Conservation (phyloP, 2,797 vertebrate species). For the Pangasius sanitwongsei region DNA sequence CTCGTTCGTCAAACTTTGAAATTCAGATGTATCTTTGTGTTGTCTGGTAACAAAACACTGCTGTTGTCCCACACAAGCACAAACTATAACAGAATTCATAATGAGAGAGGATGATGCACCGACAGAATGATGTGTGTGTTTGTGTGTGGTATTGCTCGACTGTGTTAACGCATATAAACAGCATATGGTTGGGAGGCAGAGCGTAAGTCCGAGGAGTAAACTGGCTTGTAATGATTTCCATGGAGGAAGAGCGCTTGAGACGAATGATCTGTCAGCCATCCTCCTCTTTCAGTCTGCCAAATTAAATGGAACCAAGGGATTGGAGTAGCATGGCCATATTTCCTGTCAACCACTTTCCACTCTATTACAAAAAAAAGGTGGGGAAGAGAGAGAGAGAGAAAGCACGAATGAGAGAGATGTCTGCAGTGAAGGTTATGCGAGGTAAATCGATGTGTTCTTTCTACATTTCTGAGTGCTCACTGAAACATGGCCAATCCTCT, state of each 20-base stretch:
- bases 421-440: constrained; percentile 38
- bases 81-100: constrained; percentile 19
- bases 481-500: constrained; percentile 43
- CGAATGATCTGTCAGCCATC: constrained; percentile 45
- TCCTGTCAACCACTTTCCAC: constrained; percentile 33
- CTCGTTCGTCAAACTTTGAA: not conserved
- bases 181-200: constrained; percentile 53
- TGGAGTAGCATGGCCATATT: constrained; percentile 36
- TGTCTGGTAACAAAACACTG: constrained; percentile 1
- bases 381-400: not conserved
- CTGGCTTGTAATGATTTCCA: constrained; percentile 57
- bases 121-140: constrained; percentile 28
- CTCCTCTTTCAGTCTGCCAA: constrained; percentile 50
- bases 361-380: constrained; percentile 22
- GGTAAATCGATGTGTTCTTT: constrained; percentile 46
- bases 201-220: constrained; percentile 53
- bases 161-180: constrained; percentile 49
- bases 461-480: constrained; percentile 41
- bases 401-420: constrained; percentile 25
- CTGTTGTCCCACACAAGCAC: not conserved
- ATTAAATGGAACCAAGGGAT: constrained; percentile 57
- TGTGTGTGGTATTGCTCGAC: constrained; percentile 36
- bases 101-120: constrained; percentile 33
- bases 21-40: constrained; percentile 2
- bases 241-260: constrained; percentile 45